Evolutionary conservation across 2,888 invertebrate species (phyloP).

Genomic region (Yponomeuta cagnagella): DNA sequence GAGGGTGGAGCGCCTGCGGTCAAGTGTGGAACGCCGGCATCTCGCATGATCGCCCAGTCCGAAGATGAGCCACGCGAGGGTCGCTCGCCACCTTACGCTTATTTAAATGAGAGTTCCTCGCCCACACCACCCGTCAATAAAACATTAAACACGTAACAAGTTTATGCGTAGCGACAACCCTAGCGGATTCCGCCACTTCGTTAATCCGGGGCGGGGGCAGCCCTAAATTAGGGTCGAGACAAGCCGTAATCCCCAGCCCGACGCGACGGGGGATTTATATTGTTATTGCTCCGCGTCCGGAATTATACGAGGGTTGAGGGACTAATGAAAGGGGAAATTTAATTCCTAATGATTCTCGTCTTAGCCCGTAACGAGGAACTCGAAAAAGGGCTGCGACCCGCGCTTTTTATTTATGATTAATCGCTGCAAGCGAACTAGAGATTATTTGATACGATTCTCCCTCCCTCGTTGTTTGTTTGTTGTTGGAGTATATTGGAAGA

Average conservation of each 20-base stretch:
- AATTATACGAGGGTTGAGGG: constrained; percentile 77
- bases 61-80: constrained; percentile 29
- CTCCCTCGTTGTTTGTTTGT: constrained; percentile 39
- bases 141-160: constrained; percentile 76
- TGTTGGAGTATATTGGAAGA: constrained; percentile 30
- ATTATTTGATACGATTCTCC: constrained; percentile 53
- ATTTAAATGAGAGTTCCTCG: constrained; percentile 66
- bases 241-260: constrained; percentile 75
- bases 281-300: constrained; percentile 76
- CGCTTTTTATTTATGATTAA: constrained; percentile 65
- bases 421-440: constrained; percentile 56
- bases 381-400: constrained; percentile 71
- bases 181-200: constrained; percentile 75
- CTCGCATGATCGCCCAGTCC: constrained; percentile 24
- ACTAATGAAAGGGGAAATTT: constrained; percentile 77
- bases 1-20: constrained; percentile 21
- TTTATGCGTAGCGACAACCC: constrained; percentile 74
- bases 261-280: constrained; percentile 76
- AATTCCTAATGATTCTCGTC: constrained; percentile 77
- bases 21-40: constrained; percentile 18
- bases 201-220: constrained; percentile 75
- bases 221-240: constrained; percentile 77
- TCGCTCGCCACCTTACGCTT: constrained; percentile 38
- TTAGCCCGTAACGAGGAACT: constrained; percentile 75
- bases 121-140: constrained; percentile 73